Base-by-base conservation (phyloP, 2,797 vertebrate species). In the Monodelphis domestica region DNA sequence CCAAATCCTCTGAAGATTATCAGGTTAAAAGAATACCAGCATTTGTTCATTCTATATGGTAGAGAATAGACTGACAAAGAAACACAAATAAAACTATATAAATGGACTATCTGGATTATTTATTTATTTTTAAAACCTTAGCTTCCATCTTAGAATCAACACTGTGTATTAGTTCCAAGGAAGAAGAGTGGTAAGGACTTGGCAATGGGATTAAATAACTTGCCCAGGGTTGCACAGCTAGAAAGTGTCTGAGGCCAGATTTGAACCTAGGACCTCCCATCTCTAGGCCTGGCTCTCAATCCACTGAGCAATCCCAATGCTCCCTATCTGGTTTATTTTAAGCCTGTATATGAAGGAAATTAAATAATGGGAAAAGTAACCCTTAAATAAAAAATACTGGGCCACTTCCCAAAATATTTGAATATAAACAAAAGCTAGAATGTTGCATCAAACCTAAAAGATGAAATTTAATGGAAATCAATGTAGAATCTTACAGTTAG, bases 41-140 rank as follows among this genome's bases (percentile, higher is more conserved):
- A 50, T 84, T 84, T 84, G 38, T 92, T 92, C 92, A 87, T 95
- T 90, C 5, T 0, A 88, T 4, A 87, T 9, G 14, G 63, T 12
- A 54, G 63, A 93, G 3, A 90, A 53, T 12, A 88, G 63, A 38
- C 30, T 55, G 87, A n/a, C 33, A 89, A 89, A 12, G 12, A 84
- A 94, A 84, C 26, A 78, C 78, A 84, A 84, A 84, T 4, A 84
- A 84, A 78, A 78, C 26, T 56, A 89, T 94, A 90, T 26, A 54
- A 89, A 57, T 90, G 84, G 38, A 45, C 21, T 84, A 50, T 84
- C 38, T 30, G 1, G n/a, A 88, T 93, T 45, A 88, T 45, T 63
- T 59, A n/a, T n/a, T n/a, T n/a, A n/a, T n/a, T n/a, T n/a, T n/a
- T 33, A 51, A 87, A 26, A 0, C 17, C 26, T 94, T 84, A 33